These are phyloP conservation scores for Poecilobothrus nobilitatus DNA, from an alignment of 2,888 invertebrate genomes.

Conservation along the genomic window DNA sequence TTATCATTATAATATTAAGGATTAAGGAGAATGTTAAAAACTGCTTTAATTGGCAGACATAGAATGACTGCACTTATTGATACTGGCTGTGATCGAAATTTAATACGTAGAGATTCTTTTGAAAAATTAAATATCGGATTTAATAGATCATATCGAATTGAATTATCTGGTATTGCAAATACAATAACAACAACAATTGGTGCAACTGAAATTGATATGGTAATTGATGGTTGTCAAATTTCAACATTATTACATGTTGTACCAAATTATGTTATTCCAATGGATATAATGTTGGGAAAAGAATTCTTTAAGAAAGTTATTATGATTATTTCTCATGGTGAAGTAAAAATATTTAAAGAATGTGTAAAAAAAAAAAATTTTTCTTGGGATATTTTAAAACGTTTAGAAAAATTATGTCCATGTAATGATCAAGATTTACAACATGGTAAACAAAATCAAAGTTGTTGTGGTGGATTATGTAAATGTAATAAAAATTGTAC, in stretches of 20 bases:
- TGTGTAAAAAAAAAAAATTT: not conserved
- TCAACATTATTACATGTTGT: not conserved
- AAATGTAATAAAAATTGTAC: not conserved
- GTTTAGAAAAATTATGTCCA: not conserved
- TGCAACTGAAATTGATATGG: not conserved
- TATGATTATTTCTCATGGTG: not conserved
- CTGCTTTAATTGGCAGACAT: not conserved
- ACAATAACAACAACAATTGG: not conserved
- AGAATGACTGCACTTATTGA: not conserved
- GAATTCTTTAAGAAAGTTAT: not conserved
- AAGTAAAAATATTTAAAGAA: not conserved
- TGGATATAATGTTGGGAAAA: not conserved
- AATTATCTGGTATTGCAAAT: constrained; percentile 1
- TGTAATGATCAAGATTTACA: not conserved
- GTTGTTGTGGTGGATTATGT: too few relatives aligned
- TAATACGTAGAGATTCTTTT: not conserved
- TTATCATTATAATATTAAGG: too few relatives aligned
- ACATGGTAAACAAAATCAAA: too few relatives aligned
- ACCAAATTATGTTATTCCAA: not conserved
- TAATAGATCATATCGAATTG: not conserved
- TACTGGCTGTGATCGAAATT: not conserved
- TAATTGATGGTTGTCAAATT: not conserved
- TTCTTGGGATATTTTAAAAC: not conserved
- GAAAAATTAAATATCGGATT: not conserved
- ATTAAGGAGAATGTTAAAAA: not conserved